phyloP scores from a whole-genome alignment of 2,888 invertebrate genomes.

The Anodontia alba region DNA sequence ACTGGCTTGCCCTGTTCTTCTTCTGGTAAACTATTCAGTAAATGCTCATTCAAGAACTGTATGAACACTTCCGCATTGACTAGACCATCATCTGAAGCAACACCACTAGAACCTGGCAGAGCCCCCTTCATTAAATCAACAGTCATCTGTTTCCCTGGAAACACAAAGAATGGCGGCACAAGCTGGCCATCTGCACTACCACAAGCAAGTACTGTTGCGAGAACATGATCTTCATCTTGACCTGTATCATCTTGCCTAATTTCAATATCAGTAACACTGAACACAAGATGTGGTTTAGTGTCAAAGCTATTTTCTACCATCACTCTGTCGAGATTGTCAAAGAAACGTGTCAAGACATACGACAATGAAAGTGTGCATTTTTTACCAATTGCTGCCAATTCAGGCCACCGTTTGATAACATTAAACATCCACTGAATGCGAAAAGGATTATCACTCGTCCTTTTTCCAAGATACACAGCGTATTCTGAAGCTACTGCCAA shows the following conservation, averaged over 20 bases:
- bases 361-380: not conserved
- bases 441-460: not conserved
- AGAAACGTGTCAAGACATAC: not conserved
- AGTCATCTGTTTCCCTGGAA: not conserved
- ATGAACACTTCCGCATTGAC: constrained; percentile 10
- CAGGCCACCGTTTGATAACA: not conserved
- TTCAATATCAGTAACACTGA: constrained; percentile 5
- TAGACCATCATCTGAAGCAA: constrained; percentile 1
- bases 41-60: constrained; percentile 11
- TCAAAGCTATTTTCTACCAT: not conserved
- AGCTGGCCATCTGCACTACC: not conserved
- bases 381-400: not conserved
- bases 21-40: not conserved
- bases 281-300: not conserved
- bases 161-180: not conserved
- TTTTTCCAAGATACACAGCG: not conserved
- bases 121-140: not conserved
- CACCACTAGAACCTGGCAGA: not conserved
- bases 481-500: not conserved
- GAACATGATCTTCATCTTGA: not conserved
- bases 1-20: not conserved
- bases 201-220: not conserved
- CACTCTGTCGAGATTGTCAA: not conserved
- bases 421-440: not conserved
- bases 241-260: not conserved